A percentile compares a stretch with the other conserved stretches of the same genome.
Conservation (phyloP, 2,888 invertebrate species). For the Ellobium chinense region DNA sequence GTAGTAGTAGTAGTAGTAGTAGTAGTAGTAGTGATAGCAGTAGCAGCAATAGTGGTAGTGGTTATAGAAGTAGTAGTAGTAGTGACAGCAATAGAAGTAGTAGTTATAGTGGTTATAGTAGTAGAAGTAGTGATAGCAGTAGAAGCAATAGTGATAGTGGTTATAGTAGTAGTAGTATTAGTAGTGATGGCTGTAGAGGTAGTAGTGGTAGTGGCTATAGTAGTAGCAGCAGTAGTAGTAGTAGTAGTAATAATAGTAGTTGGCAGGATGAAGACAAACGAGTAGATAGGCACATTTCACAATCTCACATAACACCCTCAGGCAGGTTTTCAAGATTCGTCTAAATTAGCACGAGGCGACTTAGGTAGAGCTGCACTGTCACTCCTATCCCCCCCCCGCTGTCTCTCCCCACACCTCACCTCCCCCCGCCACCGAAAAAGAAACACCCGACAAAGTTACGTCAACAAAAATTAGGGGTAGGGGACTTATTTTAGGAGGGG, state of each 20-base stretch:
- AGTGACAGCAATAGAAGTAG: conserved; percentile 10
- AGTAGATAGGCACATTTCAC: neutral
- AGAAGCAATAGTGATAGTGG: neutral
- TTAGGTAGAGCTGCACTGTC: no score
- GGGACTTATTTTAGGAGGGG: no score
- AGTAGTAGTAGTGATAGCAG: neutral
- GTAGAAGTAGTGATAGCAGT: conserved; percentile 11
- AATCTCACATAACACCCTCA: no score
- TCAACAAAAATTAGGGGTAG: no score
- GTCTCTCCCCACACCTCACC: no score
- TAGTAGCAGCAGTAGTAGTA: conserved; percentile 9
- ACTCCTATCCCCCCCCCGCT: no score
- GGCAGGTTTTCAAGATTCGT: no score
- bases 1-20: conserved; percentile 12
- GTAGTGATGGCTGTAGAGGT: neutral
- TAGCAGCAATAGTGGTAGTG: conserved; percentile 2
- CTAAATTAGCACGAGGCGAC: no score
- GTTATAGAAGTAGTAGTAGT: conserved; percentile 12
- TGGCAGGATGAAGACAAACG: neutral
- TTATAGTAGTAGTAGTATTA: conserved; percentile 16
- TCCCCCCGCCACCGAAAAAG: no score
- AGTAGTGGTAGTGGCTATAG: conserved; percentile 9
- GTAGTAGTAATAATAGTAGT: conserved; percentile 8
- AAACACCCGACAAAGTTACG: no score
- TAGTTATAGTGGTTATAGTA: conserved; percentile 16